Percentiles rank a stretch among this genome's conserved stretches.
Evolutionary conservation across 2,797 vertebrate species (phyloP).

Genomic region (Apogon talboti): DNA sequence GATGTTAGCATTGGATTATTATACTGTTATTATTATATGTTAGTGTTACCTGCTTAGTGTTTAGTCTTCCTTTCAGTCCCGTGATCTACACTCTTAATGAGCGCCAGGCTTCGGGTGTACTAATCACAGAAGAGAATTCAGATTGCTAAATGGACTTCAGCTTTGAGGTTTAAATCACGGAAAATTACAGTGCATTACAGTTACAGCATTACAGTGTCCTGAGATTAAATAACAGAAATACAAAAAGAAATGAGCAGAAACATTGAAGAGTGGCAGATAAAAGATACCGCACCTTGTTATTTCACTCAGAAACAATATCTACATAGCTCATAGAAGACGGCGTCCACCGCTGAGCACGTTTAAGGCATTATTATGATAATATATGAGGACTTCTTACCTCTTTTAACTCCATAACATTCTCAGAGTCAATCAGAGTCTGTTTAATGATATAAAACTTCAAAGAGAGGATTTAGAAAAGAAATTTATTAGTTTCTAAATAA

Average conservation of each 20-base stretch:
- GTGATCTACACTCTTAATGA: slow-evolving; percentile 95
- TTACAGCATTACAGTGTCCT: slow-evolving; percentile 84
- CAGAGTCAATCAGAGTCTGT: slow-evolving; percentile 96
- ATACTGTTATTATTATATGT: slow-evolving; percentile 92
- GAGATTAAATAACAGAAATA: slow-evolving; percentile 87
- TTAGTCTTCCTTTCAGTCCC: slow-evolving; percentile 99
- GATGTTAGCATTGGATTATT: slow-evolving; percentile 95
- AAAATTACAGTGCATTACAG: slow-evolving; percentile 87
- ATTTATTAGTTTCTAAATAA: slow-evolving; percentile 95
- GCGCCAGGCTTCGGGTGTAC: slow-evolving; percentile 96
- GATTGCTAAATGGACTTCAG: slow-evolving; percentile 93
- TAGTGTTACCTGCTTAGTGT: slow-evolving; percentile 99
- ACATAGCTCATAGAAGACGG: slow-evolving; percentile 88
- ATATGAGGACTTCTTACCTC: slow-evolving; percentile 96
- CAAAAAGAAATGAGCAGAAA: slow-evolving; percentile 88
- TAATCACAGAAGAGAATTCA: slow-evolving; percentile 98
- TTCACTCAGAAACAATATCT: slow-evolving; percentile 90
- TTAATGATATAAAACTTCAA: slow-evolving; percentile 96
- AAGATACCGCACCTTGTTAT: slow-evolving; percentile 87
- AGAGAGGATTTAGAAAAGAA: slow-evolving; percentile 90
- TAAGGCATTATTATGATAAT: slow-evolving; percentile 89
- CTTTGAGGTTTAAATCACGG: slow-evolving; percentile 91
- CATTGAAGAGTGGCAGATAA: slow-evolving; percentile 89
- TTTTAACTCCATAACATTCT: slow-evolving; percentile 97
- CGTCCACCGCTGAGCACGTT: slow-evolving; percentile 87